These are phyloP conservation scores for Amiota communis DNA, from an alignment of 2,888 invertebrate species.

Conservation along the genomic window DNA sequence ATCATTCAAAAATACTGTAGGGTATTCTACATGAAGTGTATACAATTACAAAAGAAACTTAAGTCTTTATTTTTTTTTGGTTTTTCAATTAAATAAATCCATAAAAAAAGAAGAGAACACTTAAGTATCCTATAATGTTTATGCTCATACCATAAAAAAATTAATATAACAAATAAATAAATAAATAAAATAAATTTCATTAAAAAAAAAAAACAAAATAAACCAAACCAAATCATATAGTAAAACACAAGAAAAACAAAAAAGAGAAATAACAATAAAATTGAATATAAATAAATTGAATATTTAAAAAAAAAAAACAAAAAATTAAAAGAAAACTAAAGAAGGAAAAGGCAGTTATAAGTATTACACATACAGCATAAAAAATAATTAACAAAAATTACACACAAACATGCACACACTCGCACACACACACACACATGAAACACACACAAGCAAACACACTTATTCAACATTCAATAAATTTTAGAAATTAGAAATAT, in stretches of 20 bases:
- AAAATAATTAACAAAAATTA: constrained; percentile 10
- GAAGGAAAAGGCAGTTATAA: constrained; percentile 14
- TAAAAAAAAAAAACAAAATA: not conserved
- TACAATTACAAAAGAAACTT: too few species aligned
- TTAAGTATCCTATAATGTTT: constrained; percentile 28
- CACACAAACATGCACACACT: not conserved
- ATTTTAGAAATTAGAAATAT: not conserved
- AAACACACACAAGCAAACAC: not conserved
- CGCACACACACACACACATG: not conserved
- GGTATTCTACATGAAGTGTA: too few species aligned
- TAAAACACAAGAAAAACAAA: constrained; percentile 13
- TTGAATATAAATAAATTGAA: not conserved
- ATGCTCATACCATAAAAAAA: constrained; percentile 17
- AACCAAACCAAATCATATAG: not conserved
- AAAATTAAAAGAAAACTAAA: constrained; percentile 8
- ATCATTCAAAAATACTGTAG: too few species aligned
- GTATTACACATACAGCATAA: constrained; percentile 11
- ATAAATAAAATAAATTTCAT: not conserved
- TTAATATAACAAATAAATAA: not conserved
- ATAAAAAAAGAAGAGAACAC: not conserved
- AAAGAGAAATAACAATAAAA: constrained; percentile 11
- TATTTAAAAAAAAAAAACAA: not conserved
- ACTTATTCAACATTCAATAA: too few species aligned
- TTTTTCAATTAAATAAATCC: too few species aligned
- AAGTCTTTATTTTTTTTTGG: too few species aligned